Conservation (phyloP, 2,888 invertebrate species). For the Caenorhabditis sp. region DNA sequence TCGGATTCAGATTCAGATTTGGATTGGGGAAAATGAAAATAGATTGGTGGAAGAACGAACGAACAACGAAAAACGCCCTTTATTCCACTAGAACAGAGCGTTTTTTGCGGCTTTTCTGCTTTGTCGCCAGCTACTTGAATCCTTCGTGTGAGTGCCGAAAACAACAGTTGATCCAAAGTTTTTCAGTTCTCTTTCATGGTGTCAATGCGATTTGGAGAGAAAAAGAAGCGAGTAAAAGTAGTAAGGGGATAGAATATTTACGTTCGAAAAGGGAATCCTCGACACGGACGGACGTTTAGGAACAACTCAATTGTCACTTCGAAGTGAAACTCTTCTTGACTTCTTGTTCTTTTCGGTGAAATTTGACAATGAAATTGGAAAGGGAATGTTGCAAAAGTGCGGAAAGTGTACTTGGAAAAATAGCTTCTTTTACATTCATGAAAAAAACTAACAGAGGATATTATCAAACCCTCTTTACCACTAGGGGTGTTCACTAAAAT, state of each 20-base stretch:
- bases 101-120: conserved; percentile 8
- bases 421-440: too few relatives aligned
- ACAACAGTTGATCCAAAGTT: conserved; percentile 55
- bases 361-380: background rate
- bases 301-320: conserved; percentile 36
- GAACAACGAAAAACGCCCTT: conserved; percentile 14
- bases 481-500: too few relatives aligned
- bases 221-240: conserved; percentile 1
- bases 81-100: background rate
- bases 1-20: background rate
- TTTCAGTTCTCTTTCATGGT: conserved; percentile 52
- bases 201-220: conserved; percentile 51
- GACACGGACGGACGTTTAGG: conserved; percentile 7
- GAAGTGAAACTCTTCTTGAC: background rate
- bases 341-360: conserved; percentile 19
- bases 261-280: conserved; percentile 29
- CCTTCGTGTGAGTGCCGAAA: conserved; percentile 55
- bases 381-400: background rate
- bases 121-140: conserved; percentile 23
- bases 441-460: too few relatives aligned
- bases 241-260: conserved; percentile 27
- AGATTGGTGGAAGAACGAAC: background rate
- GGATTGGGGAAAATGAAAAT: background rate
- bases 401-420: background rate
- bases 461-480: too few relatives aligned